These are phyloP conservation scores for Atractosteus spatula DNA, from an alignment of 2,113 vertebrate genomes.

Conservation along the genomic window DNA sequence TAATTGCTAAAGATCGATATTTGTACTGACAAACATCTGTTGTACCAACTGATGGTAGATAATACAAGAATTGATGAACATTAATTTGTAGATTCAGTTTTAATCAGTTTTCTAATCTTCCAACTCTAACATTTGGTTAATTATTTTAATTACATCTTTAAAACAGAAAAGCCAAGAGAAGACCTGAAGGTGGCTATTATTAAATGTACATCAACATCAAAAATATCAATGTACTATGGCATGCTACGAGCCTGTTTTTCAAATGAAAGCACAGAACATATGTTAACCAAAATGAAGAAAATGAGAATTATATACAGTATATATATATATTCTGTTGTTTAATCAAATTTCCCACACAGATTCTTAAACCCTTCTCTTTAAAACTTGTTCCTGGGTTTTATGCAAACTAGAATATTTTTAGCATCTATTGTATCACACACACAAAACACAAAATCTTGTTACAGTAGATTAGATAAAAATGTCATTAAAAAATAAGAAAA, in stretches of 20 bases:
- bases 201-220: neutral
- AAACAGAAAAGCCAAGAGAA: neutral
- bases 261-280: too few species aligned
- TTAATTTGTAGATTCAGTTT: too few species aligned
- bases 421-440: neutral
- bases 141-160: slow-evolving; percentile 5
- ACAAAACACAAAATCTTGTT: neutral
- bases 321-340: neutral
- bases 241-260: too few species aligned
- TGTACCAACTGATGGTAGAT: too few species aligned
- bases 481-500: neutral
- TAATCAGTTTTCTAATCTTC: too few species aligned
- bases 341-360: neutral
- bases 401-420: neutral
- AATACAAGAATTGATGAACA: too few species aligned
- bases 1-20: too few species aligned
- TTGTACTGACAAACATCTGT: too few species aligned
- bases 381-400: neutral
- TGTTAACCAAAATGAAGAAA: neutral
- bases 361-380: slow-evolving; percentile 12
- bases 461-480: slow-evolving; percentile 1
- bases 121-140: too few species aligned
- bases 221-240: neutral
- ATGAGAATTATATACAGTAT: slow-evolving; percentile 6
- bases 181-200: slow-evolving; percentile 8